Percentiles rank a stretch among this genome's conserved stretches.
Conservation (phyloP, 1,140 invertebrate species). For the Caenorhabditis briggsae region DNA sequence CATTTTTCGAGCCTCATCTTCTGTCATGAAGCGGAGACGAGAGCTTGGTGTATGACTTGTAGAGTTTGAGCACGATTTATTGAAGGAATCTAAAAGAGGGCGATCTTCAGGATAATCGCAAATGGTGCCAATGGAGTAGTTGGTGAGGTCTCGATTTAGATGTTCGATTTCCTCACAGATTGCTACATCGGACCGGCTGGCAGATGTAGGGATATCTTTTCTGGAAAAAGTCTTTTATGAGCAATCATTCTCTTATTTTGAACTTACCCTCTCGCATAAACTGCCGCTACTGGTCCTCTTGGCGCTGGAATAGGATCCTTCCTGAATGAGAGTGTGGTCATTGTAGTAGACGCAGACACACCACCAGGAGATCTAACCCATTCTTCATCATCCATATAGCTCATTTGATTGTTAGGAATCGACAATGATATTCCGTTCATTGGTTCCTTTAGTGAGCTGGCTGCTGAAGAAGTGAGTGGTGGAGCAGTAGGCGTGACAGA, state of each 20-base stretch:
- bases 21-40: slow-evolving; percentile 63
- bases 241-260: not conserved
- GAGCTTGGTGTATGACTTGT: not conserved
- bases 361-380: not conserved
- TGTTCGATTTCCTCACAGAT: slow-evolving; percentile 68
- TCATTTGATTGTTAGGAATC: slow-evolving; percentile 17
- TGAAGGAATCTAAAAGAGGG: slow-evolving; percentile 62
- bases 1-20: slow-evolving; percentile 64
- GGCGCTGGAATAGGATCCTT: slow-evolving; percentile 40
- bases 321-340: slow-evolving; percentile 8
- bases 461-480: slow-evolving; percentile 3
- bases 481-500: slow-evolving; percentile 26
- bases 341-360: not conserved
- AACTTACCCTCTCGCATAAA: slow-evolving; percentile 51
- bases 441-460: slow-evolving; percentile 27
- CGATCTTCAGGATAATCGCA: slow-evolving; percentile 69
- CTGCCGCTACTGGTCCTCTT: slow-evolving; percentile 42
- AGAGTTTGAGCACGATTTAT: not conserved
- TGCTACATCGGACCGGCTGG: slow-evolving; percentile 36
- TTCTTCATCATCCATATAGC: slow-evolving; percentile 18
- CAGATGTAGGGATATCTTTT: slow-evolving; percentile 37
- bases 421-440: slow-evolving; percentile 8
- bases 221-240: not conserved
- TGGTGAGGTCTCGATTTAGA: slow-evolving; percentile 70
- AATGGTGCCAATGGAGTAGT: slow-evolving; percentile 72